Evolutionary conservation across 37 sponge, comb jelly and placozoan species (phyloP), one percentile per base, ranked within the genome.

Genomic region (Hexactinellida sp.): DNA sequence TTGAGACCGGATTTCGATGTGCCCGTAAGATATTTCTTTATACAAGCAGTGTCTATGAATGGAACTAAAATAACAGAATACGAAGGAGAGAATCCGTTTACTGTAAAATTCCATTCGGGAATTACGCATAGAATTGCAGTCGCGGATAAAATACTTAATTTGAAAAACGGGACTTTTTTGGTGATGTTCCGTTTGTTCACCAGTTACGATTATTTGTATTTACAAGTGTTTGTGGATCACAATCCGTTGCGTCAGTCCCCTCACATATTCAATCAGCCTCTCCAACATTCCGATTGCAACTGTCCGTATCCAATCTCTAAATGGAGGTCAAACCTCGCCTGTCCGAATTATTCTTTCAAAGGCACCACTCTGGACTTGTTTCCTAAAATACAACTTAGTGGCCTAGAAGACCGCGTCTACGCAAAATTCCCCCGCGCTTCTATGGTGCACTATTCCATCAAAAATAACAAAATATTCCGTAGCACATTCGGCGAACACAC

Each of bases 391-490:
- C 82, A 92, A 38, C 35, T 94, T 38, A 86, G 83, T 0, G 84
- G 86, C 0, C 38, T 90, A 30, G 85, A 71, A 9, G 83, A 89
- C 37, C 85, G 85, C 9, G 89, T 87, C 35, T 47, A 24, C 0
- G 54, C 85, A 24, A 39, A 55, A 52, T 92, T 88, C 52, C 41
- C 82, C 0, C 54, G 39, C 5, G 54, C 47, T 10, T 83, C 84
- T 36, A 88, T 92, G 9, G 89, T 90, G 34, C 94, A 96, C 82
- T 96, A 96, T 71, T 88, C 94, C 38, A 85, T 96, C 38, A 90
- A 93, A 7, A 85, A 89, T 35, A 91, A 91, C 37, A 91, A 92
- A 89, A 94, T 93, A 39, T 94, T 88, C 84, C 84, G 89, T 1
- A 89, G 54, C 51, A 91, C 89, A 35, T 90, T 89, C 87, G 94